Conservation (phyloP, 2,797 vertebrate species). For the Sebastes minor region DNA sequence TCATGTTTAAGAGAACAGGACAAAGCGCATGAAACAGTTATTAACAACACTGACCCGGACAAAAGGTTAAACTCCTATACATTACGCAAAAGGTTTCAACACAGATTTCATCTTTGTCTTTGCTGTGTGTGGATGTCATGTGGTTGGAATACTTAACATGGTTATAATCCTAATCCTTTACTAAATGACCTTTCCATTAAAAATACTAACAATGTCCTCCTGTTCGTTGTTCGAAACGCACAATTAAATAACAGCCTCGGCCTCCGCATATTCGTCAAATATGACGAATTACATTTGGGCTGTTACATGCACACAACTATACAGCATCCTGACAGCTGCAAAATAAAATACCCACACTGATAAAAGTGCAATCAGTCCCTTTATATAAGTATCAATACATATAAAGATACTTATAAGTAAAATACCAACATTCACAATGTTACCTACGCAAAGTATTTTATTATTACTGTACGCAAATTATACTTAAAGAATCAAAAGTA, state of each 20-base stretch:
- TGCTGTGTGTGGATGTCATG: not conserved
- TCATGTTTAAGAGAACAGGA: not conserved
- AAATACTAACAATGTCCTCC: slow-evolving; percentile 20
- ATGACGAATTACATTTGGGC: not conserved
- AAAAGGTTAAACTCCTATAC: slow-evolving; percentile 20
- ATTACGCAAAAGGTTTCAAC: slow-evolving; percentile 22
- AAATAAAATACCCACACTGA: not conserved
- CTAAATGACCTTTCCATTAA: slow-evolving; percentile 39
- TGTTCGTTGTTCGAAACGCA: slow-evolving; percentile 2
- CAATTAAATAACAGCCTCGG: slow-evolving; percentile 3
- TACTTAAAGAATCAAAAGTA: not conserved
- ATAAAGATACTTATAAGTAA: not conserved
- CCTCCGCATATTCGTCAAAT: not conserved
- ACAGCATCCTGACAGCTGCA: not conserved
- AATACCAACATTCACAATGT: not conserved
- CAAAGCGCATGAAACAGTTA: not conserved
- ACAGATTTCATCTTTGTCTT: slow-evolving; percentile 20
- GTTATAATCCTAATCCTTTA: slow-evolving; percentile 70
- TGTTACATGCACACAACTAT: not conserved
- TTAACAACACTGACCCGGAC: not conserved
- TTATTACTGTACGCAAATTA: not conserved
- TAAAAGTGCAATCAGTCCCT: not conserved
- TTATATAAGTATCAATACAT: not conserved
- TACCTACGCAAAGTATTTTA: not conserved
- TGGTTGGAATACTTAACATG: slow-evolving; percentile 36